phyloP scores from a whole-genome alignment of 2,113 vertebrate genomes.

The Thamnaconus septentrionalis region DNA sequence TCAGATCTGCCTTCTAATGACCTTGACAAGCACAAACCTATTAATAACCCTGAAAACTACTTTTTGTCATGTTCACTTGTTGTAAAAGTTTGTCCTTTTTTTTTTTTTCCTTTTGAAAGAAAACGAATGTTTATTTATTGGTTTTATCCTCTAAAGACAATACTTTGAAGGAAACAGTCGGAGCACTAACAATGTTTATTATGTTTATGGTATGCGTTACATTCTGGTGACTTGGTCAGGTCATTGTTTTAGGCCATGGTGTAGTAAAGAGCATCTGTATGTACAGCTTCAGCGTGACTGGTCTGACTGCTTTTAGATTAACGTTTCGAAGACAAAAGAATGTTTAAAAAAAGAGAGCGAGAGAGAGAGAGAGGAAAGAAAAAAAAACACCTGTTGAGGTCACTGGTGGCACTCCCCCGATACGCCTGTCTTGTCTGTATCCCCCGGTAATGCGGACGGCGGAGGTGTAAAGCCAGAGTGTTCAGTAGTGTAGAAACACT shows the following conservation, averaged over 20 bases:
- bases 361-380: too few species aligned
- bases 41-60: conserved; percentile 72
- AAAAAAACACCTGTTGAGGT: conserved; percentile 63
- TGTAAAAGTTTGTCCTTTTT: conserved; percentile 61
- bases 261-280: conserved; percentile 73
- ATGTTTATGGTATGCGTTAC: conserved; percentile 58
- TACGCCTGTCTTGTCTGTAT: conserved; percentile 51
- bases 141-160: conserved; percentile 71
- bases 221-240: conserved; percentile 67
- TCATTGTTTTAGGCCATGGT: conserved; percentile 71
- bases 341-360: conserved; percentile 51
- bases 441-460: conserved; percentile 36
- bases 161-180: conserved; percentile 68
- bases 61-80: conserved; percentile 68
- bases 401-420: conserved; percentile 65
- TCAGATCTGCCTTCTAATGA: conserved; percentile 83
- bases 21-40: conserved; percentile 85
- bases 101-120: conserved; percentile 18
- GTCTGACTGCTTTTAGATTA: conserved; percentile 73
- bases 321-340: conserved; percentile 80
- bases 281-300: conserved; percentile 74
- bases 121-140: conserved; percentile 73
- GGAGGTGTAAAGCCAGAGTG: conserved; percentile 50
- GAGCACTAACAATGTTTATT: conserved; percentile 68
- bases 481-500: conserved; percentile 72